Evolutionary conservation across 2,113 vertebrate species (phyloP), one percentile per base, ranked within the genome.

Genomic region (Austrofundulus limnaeus): DNA sequence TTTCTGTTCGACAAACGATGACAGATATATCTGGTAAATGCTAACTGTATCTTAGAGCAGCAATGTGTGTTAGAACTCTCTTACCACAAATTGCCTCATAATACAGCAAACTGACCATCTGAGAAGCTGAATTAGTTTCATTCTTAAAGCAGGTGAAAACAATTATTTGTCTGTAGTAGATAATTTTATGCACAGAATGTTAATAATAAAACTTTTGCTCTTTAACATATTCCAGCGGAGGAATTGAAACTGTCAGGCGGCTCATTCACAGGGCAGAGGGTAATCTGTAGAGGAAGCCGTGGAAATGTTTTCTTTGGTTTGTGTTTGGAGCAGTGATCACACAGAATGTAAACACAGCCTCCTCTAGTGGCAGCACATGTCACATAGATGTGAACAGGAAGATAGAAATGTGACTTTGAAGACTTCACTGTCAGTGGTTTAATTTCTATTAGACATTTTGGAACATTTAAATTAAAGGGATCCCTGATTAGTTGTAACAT

Each of bases 341-440:
- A 41, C 39, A 31, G 17, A 4, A 3, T 10, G 4, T 2, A 11
- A 13, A 58, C 58, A 70, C 39, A 66, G 0, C 61, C 9, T 4
- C 57, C 60, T 52, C 61, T 73, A 48, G 42, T 67, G 76, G 68
- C 31, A 54, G 31, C 19, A 16, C 25, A 37, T 23, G 58, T 19
- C 23, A 62, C 25, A 45, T 14, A 28, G 25, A 28, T 28, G 25
- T 53, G 14, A 15, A 19, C 37, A 25, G 20, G 17, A 55, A 41
- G 39, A n/a, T 38, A 23, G 15, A 39, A 38, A 28, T 21, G 8
- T n/a, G 20, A 24, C 20, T 61, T 39, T n/a, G 53, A 52, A 11
- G n/a, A n/a, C 28, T 69, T 47, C 24, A 46, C 11, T 19, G 16
- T 8, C 2, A 52, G 10, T 2, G 9, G 11, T 8, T 42, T 43